Percentiles rank a stretch among this genome's conserved stretches.
Evolutionary conservation across 2,113 vertebrate species (phyloP).

Genomic region (Hippocampus zosterae): DNA sequence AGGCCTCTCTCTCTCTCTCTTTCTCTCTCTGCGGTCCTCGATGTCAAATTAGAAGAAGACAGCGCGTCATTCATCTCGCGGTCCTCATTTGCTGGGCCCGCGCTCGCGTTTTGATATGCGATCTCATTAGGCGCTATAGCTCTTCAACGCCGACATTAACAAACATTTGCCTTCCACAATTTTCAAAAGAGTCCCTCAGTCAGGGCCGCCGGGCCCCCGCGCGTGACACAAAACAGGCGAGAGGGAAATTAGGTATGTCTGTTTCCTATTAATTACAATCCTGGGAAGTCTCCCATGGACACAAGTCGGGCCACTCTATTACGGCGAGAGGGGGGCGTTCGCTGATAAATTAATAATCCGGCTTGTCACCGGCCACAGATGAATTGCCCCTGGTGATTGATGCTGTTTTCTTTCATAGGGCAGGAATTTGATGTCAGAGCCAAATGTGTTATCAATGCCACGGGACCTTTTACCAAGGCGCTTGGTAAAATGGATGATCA

Average conservation of each 20-base stretch:
- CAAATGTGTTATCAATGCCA: conserved; percentile 99
- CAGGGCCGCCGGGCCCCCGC: conserved; percentile 59
- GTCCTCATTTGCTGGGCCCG: conserved; percentile 56
- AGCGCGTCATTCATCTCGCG: conserved; percentile 53
- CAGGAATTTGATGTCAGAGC: conserved; percentile 96
- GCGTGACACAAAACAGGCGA: conserved; percentile 75
- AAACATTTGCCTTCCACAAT: conserved; percentile 63
- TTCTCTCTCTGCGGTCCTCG: conserved; percentile 17
- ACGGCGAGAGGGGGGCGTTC: conserved; percentile 71
- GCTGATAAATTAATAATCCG: conserved; percentile 82
- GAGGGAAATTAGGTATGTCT: conserved; percentile 79
- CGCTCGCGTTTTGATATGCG: conserved; percentile 61
- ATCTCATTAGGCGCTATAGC: conserved; percentile 59
- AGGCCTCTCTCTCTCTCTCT: conserved; percentile 12
- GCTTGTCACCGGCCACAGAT: conserved; percentile 74
- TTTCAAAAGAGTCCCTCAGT: conserved; percentile 67
- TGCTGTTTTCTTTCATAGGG: conserved; percentile 91
- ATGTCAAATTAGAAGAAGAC: conserved; percentile 40
- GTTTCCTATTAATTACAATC: conserved; percentile 81
- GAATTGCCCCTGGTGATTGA: conserved; percentile 80
- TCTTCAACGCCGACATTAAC: conserved; percentile 68
- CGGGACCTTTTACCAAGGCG: conserved; percentile 89
- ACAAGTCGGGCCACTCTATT: conserved; percentile 68
- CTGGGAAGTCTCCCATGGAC: conserved; percentile 76
- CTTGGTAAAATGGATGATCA: conserved; percentile 90